Conservation (phyloP, 2,888 invertebrate genomes). For the Cloeon dipterum region DNA sequence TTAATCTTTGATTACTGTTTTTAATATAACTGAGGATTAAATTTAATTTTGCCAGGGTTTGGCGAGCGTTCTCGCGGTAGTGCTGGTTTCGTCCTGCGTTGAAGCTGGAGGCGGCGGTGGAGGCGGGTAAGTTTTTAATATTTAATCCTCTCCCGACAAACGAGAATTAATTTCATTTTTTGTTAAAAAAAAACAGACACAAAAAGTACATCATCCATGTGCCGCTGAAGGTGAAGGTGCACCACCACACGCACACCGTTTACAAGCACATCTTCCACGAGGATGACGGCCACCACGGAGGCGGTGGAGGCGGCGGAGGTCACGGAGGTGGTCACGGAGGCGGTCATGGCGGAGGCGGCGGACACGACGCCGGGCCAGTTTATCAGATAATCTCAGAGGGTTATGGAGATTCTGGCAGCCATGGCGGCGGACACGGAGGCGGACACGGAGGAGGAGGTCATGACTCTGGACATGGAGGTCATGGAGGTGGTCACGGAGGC, state of each 20-base stretch:
- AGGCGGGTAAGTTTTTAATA: conserved; percentile 23
- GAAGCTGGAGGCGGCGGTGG: conserved; percentile 21
- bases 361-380: neutral
- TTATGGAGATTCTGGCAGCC: conserved; percentile 13
- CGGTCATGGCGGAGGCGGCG: conserved; percentile 2
- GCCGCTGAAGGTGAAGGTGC: conserved; percentile 49
- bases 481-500: conserved; percentile 16
- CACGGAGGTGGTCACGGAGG: conserved; percentile 2
- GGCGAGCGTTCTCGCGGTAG: no score
- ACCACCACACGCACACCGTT: conserved; percentile 55
- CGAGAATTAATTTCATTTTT: neutral
- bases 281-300: conserved; percentile 26
- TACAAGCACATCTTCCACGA: conserved; percentile 47
- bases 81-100: no score
- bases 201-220: conserved; percentile 42
- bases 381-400: neutral
- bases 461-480: conserved; percentile 9
- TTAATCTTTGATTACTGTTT: no score
- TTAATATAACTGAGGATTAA: no score
- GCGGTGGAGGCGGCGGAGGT: conserved; percentile 3
- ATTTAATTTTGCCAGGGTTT: no score
- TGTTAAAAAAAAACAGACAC: conserved; percentile 6
- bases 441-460: conserved; percentile 5
- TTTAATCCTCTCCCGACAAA: neutral
- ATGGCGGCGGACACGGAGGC: conserved; percentile 10